phyloP scores from a whole-genome alignment of 2,888 invertebrate species.

The Eutolmus rufibarbis region DNA sequence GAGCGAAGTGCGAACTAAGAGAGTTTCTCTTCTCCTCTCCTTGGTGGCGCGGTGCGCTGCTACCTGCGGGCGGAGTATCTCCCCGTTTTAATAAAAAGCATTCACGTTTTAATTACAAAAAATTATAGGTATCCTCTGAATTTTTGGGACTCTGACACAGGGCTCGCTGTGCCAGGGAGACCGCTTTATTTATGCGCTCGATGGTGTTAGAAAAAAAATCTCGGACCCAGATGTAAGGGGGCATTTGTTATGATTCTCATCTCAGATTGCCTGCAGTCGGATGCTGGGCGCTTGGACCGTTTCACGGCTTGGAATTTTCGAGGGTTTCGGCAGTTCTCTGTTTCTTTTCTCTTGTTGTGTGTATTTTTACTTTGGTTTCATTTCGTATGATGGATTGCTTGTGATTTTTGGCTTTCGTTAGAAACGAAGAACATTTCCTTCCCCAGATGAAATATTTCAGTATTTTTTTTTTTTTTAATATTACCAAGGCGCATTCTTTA shows the following conservation, averaged over 20 bases:
- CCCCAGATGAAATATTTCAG: background rate
- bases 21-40: background rate
- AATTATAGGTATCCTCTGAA: background rate
- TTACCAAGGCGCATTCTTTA: background rate
- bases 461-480: background rate
- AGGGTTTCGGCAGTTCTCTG: constrained; percentile 1
- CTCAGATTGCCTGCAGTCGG: background rate
- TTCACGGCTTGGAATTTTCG: background rate
- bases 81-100: background rate
- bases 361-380: constrained; percentile 2
- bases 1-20: background rate
- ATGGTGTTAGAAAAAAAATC: background rate
- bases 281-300: background rate
- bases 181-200: background rate
- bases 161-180: background rate
- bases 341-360: constrained; percentile 33
- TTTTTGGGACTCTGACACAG: background rate
- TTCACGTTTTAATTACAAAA: background rate
- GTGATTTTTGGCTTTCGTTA: background rate
- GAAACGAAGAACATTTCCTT: background rate
- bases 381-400: constrained; percentile 7
- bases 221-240: background rate
- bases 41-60: background rate
- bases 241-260: background rate
- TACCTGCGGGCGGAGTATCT: background rate